Conservation (phyloP, 2,113 vertebrate species). For the Danionella cerebrum region DNA sequence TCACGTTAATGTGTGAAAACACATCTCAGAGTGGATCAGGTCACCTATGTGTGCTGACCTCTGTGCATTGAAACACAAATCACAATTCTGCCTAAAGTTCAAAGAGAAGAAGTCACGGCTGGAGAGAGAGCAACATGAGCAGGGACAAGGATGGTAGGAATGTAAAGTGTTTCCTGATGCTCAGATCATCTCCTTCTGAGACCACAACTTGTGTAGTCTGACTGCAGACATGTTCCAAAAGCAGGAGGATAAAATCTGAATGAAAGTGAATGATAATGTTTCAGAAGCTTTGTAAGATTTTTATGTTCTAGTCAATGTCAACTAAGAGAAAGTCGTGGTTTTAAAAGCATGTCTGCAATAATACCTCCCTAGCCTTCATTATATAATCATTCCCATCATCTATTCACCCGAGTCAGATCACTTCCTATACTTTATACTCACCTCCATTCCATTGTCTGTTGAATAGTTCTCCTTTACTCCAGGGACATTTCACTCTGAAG, state of each 20-base stretch:
- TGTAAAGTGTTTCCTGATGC: conserved; percentile 44
- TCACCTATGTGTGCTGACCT: conserved; percentile 14
- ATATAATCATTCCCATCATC: no score
- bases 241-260: not conserved
- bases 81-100: conserved; percentile 2
- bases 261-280: not conserved
- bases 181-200: conserved; percentile 19
- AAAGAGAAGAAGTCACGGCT: conserved; percentile 21
- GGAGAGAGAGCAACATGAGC: conserved; percentile 1
- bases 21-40: not conserved
- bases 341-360: no score
- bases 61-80: conserved; percentile 5
- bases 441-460: no score
- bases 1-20: not conserved
- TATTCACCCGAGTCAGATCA: no score
- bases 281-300: no score
- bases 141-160: conserved; percentile 21
- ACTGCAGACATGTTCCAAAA: not conserved
- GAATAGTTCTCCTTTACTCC: no score
- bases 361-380: no score
- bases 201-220: not conserved
- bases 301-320: no score
- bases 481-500: no score
- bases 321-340: no score
- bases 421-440: no score